These are phyloP conservation scores for Merops nubicus DNA, from an alignment of 2,113 vertebrate species.

Conservation along the genomic window DNA sequence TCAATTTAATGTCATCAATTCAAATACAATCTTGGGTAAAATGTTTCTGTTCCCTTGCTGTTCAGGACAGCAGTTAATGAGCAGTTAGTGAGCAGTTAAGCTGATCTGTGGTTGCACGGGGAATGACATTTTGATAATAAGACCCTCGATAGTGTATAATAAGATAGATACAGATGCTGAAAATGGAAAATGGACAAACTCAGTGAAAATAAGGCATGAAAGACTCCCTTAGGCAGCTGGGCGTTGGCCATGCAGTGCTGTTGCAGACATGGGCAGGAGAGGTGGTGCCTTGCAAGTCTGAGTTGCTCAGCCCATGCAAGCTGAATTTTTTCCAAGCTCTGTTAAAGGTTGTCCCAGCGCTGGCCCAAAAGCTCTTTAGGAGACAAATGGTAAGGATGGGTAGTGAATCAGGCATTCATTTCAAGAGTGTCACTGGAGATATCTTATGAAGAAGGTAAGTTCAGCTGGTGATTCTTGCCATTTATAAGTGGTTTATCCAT, in stretches of 20 bases:
- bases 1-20: not conserved
- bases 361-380: not conserved
- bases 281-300: not conserved
- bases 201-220: not conserved
- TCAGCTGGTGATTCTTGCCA: not conserved
- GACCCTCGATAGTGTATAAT: not conserved
- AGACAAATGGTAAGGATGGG: not conserved
- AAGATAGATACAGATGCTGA: not conserved
- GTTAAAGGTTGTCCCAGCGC: not conserved
- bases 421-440: not conserved
- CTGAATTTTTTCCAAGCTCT: accelerated
- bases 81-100: not conserved
- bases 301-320: not conserved
- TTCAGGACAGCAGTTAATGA: too few species aligned
- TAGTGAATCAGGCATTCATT: not conserved
- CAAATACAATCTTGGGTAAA: not conserved
- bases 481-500: not conserved
- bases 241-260: not conserved
- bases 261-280: not conserved
- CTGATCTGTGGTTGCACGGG: not conserved
- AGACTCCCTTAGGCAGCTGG: not conserved
- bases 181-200: not conserved
- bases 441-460: not conserved
- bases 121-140: not conserved
- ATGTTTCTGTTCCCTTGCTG: not conserved